Conservation (phyloP, 2,113 vertebrate genomes). For the Lampris megalopsis region DNA sequence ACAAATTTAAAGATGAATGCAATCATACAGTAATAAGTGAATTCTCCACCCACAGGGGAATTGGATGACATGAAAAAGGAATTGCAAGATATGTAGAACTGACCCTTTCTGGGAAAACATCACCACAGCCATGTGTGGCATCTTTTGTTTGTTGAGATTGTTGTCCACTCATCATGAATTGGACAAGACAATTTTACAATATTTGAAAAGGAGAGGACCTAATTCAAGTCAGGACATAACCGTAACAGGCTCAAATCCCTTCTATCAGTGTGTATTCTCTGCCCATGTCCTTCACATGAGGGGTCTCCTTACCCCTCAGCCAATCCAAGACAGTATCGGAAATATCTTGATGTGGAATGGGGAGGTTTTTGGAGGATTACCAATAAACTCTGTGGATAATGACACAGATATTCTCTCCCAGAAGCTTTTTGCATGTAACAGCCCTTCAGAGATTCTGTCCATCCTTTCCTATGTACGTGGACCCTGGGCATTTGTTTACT, state of each 20-base stretch:
- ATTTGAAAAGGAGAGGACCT: constrained; percentile 88
- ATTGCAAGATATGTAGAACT: constrained; percentile 85
- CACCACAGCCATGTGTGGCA: constrained; percentile 90
- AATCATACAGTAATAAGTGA: neutral
- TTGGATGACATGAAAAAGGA: constrained; percentile 90
- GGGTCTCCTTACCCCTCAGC: constrained; percentile 88
- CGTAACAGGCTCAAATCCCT: constrained; percentile 36
- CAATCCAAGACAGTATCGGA: constrained; percentile 82
- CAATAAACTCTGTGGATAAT: constrained; percentile 82
- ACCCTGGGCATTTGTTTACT: constrained; percentile 94
- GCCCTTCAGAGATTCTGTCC: constrained; percentile 81
- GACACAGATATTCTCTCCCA: constrained; percentile 86
- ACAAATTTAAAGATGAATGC: neutral
- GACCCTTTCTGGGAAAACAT: constrained; percentile 31
- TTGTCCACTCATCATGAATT: constrained; percentile 44
- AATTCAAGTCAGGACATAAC: constrained; percentile 79
- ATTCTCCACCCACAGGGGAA: constrained; percentile 76
- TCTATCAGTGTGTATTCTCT: constrained; percentile 89
- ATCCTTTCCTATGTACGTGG: constrained; percentile 86
- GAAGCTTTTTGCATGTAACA: constrained; percentile 78
- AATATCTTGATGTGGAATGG: constrained; percentile 95
- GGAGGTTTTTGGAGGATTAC: constrained; percentile 90
- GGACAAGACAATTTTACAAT: constrained; percentile 65
- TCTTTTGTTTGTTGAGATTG: constrained; percentile 87
- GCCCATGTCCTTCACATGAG: constrained; percentile 93